Base-by-base conservation (phyloP, 2,888 invertebrate genomes). In the Orchesella flavescens region DNA sequence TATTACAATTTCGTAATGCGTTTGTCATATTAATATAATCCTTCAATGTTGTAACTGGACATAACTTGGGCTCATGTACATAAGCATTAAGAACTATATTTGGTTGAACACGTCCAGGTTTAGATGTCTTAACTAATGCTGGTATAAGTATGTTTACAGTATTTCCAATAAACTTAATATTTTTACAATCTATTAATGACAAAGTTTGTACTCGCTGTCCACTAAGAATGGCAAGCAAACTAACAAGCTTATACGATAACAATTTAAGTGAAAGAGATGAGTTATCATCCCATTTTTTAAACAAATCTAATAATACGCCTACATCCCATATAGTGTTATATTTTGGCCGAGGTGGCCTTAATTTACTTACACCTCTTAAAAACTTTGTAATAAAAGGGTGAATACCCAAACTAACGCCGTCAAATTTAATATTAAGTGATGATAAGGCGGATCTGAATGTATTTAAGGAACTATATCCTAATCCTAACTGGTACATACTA, bases 201-300 rank as follows among this genome's bases (percentile, higher is more conserved):
- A 73, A 46, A 1, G 85, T 85, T 66, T 85, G 83, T 13, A 80
- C 83, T n/a, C 83, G 17, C 17, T 83, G 83, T n/a, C 63, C 83
- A 1, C 80, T 65, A 1, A 43, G 19, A 0, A 85, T 24, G n/a
- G 84, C 65, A 2, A 85, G n/a, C 13, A 85, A 23, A 0, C 73
- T 82, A 24, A 59, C 49, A 1, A 82, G 21, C 65, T 84, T 84
- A 1, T 69, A 15, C 13, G 82, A 65, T 4, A 84, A 17, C 1
- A 43, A 1, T 21, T 59, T 46, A 7, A 86, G n/a, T 3, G 10
- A 7, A 9, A 84, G 17, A 17, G 12, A 9, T 1, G 63, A 21
- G 5, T 71, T 59, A 1, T 65, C 44, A 0, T 13, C 44, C 53
- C 53, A 55, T 0, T 17, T 57, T 46, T n/a, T 17, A 3, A 84